These are phyloP conservation scores for Trichacis sp. DNA, from an alignment of 2,888 invertebrate genomes.

Conservation along the genomic window DNA sequence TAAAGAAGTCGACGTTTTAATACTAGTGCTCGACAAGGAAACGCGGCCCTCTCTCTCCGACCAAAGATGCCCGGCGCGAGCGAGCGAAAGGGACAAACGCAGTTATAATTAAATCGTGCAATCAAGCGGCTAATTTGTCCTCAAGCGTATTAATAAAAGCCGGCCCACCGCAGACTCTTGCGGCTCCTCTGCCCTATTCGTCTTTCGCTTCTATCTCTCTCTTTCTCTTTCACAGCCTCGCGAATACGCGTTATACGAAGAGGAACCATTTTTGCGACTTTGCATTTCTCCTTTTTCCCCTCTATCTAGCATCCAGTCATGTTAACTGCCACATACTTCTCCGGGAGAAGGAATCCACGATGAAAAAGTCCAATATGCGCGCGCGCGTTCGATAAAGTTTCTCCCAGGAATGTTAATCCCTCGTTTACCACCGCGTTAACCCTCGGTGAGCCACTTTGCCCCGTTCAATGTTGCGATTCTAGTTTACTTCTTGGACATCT, in stretches of 20 bases:
- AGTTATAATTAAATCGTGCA: constrained; percentile 66
- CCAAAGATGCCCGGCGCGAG: constrained; percentile 33
- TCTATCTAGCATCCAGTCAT: constrained; percentile 22
- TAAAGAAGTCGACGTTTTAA: constrained; percentile 67
- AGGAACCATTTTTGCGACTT: constrained; percentile 44
- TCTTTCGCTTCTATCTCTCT: constrained; percentile 3
- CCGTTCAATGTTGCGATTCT: constrained; percentile 39
- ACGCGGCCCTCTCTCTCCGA: constrained; percentile 34
- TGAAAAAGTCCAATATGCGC: constrained; percentile 30
- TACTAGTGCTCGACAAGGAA: constrained; percentile 56
- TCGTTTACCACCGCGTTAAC: constrained; percentile 22
- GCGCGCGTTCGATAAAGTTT: constrained; percentile 33
- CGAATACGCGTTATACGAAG: not conserved
- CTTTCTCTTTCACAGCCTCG: constrained; percentile 26
- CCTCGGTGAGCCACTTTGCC: constrained; percentile 32
- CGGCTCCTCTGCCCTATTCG: constrained; percentile 12
- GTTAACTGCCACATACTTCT: constrained; percentile 36
- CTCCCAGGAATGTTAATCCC: constrained; percentile 36
- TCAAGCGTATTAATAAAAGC: constrained; percentile 64
- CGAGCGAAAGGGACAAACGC: constrained; percentile 43
- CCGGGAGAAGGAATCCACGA: constrained; percentile 8
- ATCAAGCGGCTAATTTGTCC: constrained; percentile 66
- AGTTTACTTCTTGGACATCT: constrained; percentile 38
- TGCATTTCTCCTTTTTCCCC: constrained; percentile 30
- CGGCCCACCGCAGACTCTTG: constrained; percentile 40